Percentiles rank a stretch among this genome's conserved stretches.
Evolutionary conservation across 2,113 vertebrate species (phyloP).

Genomic region (Pollimyrus isidori): DNA sequence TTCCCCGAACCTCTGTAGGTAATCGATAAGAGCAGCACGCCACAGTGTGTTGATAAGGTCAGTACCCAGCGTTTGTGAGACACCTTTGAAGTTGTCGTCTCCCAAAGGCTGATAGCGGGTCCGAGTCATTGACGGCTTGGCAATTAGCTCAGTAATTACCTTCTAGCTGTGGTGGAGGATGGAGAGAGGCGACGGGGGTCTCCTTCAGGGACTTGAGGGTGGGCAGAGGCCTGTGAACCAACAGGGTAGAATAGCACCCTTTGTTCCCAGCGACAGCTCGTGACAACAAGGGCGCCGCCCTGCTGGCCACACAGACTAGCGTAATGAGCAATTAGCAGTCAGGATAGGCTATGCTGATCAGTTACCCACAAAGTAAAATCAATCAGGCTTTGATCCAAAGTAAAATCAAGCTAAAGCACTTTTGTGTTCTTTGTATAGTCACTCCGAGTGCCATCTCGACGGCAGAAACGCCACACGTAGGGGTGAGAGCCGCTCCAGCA

Average conservation of each 20-base stretch:
- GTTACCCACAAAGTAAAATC: not conserved
- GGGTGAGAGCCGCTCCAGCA: not conserved
- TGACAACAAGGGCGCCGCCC: not conserved
- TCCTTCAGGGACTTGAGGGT: conserved; percentile 23
- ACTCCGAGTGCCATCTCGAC: not conserved
- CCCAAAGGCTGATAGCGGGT: conserved; percentile 68
- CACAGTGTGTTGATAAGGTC: conserved; percentile 14
- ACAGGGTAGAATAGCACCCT: not conserved
- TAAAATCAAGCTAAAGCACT: not conserved
- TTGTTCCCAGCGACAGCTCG: not conserved
- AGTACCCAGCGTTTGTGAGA: conserved; percentile 54
- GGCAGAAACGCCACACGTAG: not conserved
- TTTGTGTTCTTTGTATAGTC: not conserved
- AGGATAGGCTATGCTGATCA: not conserved
- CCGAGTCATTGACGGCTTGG: conserved; percentile 66
- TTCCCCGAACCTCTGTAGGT: not conserved
- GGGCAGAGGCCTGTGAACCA: not conserved
- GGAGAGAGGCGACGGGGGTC: conserved; percentile 56
- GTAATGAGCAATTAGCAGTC: not conserved
- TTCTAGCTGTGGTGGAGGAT: conserved; percentile 60
- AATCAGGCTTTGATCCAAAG: not conserved
- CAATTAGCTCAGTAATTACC: conserved; percentile 73
- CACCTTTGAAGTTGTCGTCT: conserved; percentile 39
- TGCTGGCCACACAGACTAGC: not conserved
- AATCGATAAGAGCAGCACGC: not conserved